Evolutionary conservation across 2,888 invertebrate species (phyloP).

Genomic region (Anthophora plumipes): DNA sequence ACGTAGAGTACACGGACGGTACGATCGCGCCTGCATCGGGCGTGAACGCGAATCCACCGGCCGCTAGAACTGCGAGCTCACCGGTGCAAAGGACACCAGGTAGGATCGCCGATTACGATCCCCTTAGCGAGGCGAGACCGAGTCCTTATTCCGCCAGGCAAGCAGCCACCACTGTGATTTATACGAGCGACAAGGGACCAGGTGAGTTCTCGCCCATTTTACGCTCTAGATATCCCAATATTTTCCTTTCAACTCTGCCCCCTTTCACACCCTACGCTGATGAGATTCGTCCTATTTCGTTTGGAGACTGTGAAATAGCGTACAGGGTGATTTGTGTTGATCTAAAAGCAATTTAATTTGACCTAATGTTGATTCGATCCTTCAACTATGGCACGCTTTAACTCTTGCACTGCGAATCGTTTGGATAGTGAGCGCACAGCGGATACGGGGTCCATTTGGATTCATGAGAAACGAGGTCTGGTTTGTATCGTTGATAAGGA

Average conservation of each 20-base stretch:
- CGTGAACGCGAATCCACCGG: conserved; percentile 73
- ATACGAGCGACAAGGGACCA: conserved; percentile 91
- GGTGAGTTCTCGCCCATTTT: conserved; percentile 84
- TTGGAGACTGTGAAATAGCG: no score
- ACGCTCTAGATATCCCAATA: background rate
- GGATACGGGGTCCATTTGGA: no score
- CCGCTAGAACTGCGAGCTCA: conserved; percentile 72
- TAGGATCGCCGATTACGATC: conserved; percentile 93
- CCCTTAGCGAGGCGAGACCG: conserved; percentile 89
- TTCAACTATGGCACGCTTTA: no score
- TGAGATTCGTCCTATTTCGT: background rate
- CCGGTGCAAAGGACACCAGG: conserved; percentile 87
- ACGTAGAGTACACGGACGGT: conserved; percentile 83
- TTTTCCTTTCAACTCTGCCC: background rate
- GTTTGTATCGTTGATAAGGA: no score
- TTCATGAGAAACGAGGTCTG: no score
- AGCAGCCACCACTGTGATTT: conserved; percentile 92
- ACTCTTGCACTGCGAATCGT: no score
- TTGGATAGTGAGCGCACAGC: no score
- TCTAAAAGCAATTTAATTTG: no score
- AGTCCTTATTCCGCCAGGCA: conserved; percentile 91
- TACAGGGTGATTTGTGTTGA: background rate
- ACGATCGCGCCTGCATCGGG: conserved; percentile 80
- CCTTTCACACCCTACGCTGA: background rate
- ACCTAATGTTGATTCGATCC: no score